Conservation (phyloP, 2,113 vertebrate genomes). For the Siniperca chuatsi region DNA sequence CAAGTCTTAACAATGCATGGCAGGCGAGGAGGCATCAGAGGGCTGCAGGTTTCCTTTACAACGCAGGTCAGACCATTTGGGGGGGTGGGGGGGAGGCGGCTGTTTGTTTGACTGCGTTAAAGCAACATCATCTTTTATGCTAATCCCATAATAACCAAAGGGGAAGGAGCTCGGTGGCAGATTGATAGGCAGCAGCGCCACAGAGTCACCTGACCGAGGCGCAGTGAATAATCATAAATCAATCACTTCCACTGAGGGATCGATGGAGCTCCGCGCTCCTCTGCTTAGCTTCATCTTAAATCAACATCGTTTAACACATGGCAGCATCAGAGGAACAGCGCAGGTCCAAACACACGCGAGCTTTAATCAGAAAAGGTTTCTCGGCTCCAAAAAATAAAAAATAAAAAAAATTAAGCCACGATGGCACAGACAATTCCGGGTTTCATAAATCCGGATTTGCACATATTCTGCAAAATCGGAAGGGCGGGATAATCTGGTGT, state of each 20-base stretch:
- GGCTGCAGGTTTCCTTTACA: neutral
- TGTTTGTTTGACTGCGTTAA: conserved; percentile 71
- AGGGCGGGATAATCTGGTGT: neutral
- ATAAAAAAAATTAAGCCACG: no score
- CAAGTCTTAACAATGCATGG: conserved; percentile 15
- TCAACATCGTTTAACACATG: conserved; percentile 6
- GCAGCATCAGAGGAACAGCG: neutral
- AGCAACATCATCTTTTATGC: conserved; percentile 73
- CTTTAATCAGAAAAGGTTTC: neutral
- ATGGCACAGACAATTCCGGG: no score
- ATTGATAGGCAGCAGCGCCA: conserved; percentile 47
- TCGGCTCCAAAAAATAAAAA: neutral
- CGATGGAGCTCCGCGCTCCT: conserved; percentile 19
- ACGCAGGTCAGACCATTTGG: conserved; percentile 55
- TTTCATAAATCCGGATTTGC: neutral
- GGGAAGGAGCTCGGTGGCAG: conserved; percentile 8
- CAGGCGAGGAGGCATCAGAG: neutral
- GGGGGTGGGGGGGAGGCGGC: neutral
- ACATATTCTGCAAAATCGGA: neutral
- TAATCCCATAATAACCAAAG: conserved; percentile 60
- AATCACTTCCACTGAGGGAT: conserved; percentile 29
- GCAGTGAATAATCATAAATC: conserved; percentile 66
- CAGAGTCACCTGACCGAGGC: conserved; percentile 40
- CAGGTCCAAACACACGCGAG: neutral
- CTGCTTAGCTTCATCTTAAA: neutral